phyloP scores from a whole-genome alignment of 1,140 invertebrate species.

The Trachelipus rathkii region DNA sequence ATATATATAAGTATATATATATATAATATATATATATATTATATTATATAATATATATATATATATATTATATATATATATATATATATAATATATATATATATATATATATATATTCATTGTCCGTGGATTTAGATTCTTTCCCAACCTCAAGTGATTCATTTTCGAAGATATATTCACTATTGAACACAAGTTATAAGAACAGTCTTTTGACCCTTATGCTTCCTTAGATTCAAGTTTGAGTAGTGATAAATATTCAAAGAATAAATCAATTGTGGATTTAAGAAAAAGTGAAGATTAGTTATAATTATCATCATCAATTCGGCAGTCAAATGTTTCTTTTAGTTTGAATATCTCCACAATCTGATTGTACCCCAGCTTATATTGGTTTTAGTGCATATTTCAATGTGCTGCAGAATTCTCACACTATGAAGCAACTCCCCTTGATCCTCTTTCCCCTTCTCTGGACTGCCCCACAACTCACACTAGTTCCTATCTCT shows the following conservation, averaged over 20 bases:
- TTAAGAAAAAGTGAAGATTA: not conserved
- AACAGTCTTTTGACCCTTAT: slow-evolving; percentile 49
- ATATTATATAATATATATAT: too few relatives aligned
- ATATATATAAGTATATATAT: too few relatives aligned
- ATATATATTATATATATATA: too few relatives aligned
- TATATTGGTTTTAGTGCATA: slow-evolving; percentile 66
- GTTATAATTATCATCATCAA: not conserved
- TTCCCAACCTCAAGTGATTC: slow-evolving; percentile 49
- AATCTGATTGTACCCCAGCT: slow-evolving; percentile 44
- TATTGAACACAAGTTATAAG: slow-evolving; percentile 61
- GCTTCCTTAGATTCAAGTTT: not conserved
- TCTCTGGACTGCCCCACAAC: slow-evolving; percentile 20
- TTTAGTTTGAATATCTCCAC: not conserved
- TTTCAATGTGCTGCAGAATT: slow-evolving; percentile 69
- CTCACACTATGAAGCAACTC: slow-evolving; percentile 37
- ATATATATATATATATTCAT: slow-evolving; percentile 47
- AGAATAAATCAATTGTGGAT: not conserved
- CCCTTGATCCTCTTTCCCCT: slow-evolving; percentile 29
- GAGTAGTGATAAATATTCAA: not conserved
- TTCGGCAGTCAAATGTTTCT: not conserved
- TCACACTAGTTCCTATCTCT: slow-evolving; percentile 28
- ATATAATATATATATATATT: too few relatives aligned
- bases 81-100: too few relatives aligned
- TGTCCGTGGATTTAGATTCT: slow-evolving; percentile 47
- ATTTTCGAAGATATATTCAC: slow-evolving; percentile 51